phyloP scores from a whole-genome alignment of 2,797 vertebrate genomes.

The Eutrigla gurnardus region DNA sequence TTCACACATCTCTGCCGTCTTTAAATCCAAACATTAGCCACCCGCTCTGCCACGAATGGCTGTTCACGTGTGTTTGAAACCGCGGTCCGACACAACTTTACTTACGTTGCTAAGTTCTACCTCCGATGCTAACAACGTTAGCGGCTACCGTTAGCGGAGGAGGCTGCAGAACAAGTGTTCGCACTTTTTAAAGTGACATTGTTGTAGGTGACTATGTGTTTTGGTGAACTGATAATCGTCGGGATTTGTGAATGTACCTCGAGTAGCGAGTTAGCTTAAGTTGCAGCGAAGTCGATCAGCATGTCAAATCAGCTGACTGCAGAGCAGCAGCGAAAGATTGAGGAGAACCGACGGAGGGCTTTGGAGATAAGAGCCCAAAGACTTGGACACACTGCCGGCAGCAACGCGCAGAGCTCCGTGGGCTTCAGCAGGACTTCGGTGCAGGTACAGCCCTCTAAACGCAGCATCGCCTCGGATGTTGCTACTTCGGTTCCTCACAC shows the following conservation, averaged over 20 bases:
- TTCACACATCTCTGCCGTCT: background rate
- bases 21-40: fast-evolving
- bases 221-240: too few species aligned
- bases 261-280: constrained; percentile 3
- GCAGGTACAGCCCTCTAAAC: constrained; percentile 20
- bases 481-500: background rate
- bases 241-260: background rate
- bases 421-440: constrained; percentile 7
- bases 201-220: background rate
- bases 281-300: constrained; percentile 2
- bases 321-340: constrained; percentile 92
- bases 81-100: background rate
- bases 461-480: background rate
- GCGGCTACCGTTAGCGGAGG: constrained; percentile 40
- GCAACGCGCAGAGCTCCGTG: constrained; percentile 22
- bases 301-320: constrained; percentile 91
- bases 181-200: background rate
- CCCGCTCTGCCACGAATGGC: fast-evolving
- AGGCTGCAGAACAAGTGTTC: background rate
- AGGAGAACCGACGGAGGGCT: constrained; percentile 92
- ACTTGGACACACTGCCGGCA: constrained; percentile 77
- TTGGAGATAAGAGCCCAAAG: constrained; percentile 92
- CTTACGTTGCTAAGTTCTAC: background rate
- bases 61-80: background rate
- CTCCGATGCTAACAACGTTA: constrained; percentile 34